Evolutionary conservation across 2,113 vertebrate genomes (phyloP), one percentile per base, ranked within the genome.

Genomic region (Symphodus melops): DNA sequence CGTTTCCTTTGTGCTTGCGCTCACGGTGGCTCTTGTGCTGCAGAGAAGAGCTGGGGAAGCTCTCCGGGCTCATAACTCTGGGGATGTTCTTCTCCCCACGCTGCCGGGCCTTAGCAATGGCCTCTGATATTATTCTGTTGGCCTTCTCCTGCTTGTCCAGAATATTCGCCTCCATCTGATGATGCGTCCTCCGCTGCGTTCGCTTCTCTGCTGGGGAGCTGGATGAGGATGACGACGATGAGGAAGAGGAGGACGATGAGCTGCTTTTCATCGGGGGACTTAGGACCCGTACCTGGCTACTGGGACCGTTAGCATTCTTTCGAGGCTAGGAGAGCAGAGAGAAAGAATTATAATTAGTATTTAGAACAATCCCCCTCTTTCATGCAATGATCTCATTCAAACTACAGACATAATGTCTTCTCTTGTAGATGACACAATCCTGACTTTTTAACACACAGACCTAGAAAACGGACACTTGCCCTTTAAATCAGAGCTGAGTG

Each of bases 101-200:
- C 81, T 98, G 97, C 82, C 96, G 96, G 36, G 97, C 98, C 92
- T 97, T 98, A 57, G 96, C 98, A 82, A 97, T 97, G 19, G 97
- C 98, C 91, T 99, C 98, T 0, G 97, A 98, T 94, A 99, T 99
- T 86, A 99, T 99, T 82, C 97, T 95, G 88, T 99, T 99, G 52
- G 98, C 98, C 90, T 99, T 99, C 90, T 98, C 97, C 92, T 99
- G 98, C 88, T 99, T 99, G 89, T 97, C 98, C 91, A 95, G 96
- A 44, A 77, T 51, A n/a, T 49, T 12, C n/a, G 77, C 10, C 0
- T 94, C 95, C 92, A 97, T 96, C 86, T 90, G 86, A 80, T 94
- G 96, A 89, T 92, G 96, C 80, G 91, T 95, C 93, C 95, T 95
- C 92, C 96, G 95, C 70, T 93, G 93, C 82, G 93, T 92, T 85